Base-by-base conservation (phyloP, 1,140 invertebrate species). In the Holcopasites calliopsidis region DNA sequence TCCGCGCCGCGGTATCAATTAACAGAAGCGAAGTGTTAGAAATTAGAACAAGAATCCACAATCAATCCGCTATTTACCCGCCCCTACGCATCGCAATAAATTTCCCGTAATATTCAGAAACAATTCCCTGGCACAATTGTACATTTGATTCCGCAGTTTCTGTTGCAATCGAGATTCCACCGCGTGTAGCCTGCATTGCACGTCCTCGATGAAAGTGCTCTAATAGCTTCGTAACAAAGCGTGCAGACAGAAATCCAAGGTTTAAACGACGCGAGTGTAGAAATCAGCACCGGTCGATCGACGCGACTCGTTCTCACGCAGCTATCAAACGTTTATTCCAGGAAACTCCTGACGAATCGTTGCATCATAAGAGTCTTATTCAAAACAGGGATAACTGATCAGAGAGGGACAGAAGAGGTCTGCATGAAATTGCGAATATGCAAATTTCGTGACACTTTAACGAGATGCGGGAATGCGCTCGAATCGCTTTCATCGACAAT, bases 401-500 rank as follows among this genome's bases (percentile, higher is more conserved):
- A n/a, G 13, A 33, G 50, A 77, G 54, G 31, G 35, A 55, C 31
- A 65, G 26, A 23, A 1, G 35, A 38, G 26, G 40, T 40, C 31
- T n/a, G 47, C n/a, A 49, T 47, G 79, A 62, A 66, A 52, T 44
- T 40, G 49, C 77, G 76, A 79, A 82, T 82, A 83, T 75, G 76
- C 80, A 79, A 69, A 83, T 70, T 66, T 44, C 33, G 50, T 55
- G 75, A 18, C 61, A 40, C 52, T 70, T 38, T 66, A 77, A 68
- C 73, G 52, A 73, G 72, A 74, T 77, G 54, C 73, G 55, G 68
- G 62, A 76, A 80, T 76, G 76, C 58, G 72, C 69, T 62, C 55
- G 62, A 81, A 73, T 82, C 79, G 76, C 86, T 79, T 83, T 83
- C 80, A 68, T 83, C 60, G 76, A 26, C 80, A 75, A 79, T 82